Percentiles rank a stretch among this genome's conserved stretches.
These are phyloP conservation scores for Meliscaeva auricollis DNA, from an alignment of 2,888 invertebrate species.

Conservation along the genomic window DNA sequence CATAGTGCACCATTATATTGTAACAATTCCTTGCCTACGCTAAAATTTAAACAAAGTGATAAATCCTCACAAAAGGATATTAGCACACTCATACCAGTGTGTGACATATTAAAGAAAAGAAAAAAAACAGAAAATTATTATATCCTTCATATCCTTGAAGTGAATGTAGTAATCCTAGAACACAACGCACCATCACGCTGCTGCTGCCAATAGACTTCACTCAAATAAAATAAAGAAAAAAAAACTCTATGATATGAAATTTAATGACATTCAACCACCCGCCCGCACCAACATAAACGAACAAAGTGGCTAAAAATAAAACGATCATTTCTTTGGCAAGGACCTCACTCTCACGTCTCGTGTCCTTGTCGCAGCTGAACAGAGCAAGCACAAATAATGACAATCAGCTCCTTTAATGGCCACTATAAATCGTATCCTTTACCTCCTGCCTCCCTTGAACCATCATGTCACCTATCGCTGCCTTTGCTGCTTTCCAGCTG, in stretches of 20 bases:
- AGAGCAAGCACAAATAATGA: conserved; percentile 67
- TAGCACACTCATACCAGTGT: conserved; percentile 61
- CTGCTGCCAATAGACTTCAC: conserved; percentile 44
- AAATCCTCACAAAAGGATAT: conserved; percentile 64
- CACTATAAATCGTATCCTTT: conserved; percentile 79
- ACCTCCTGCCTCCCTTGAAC: not conserved
- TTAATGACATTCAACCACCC: conserved; percentile 61
- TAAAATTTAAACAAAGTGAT: conserved; percentile 37
- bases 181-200: conserved; percentile 34
- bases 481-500: conserved; percentile 39
- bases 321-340: conserved; percentile 28
- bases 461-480: not conserved
- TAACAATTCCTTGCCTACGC: not conserved
- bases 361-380: conserved; percentile 31
- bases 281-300: not conserved
- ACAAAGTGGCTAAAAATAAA: conserved; percentile 56
- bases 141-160: conserved; percentile 31
- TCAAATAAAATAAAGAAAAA: conserved; percentile 59
- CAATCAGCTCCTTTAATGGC: conserved; percentile 82
- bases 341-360: conserved; percentile 18
- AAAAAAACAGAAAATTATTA: conserved; percentile 23
- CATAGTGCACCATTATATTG: conserved; percentile 17
- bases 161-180: conserved; percentile 16
- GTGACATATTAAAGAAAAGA: conserved; percentile 44
- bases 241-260: conserved; percentile 68